Base-by-base conservation (phyloP, 1,140 invertebrate genomes). In the Orchesella cincta region DNA sequence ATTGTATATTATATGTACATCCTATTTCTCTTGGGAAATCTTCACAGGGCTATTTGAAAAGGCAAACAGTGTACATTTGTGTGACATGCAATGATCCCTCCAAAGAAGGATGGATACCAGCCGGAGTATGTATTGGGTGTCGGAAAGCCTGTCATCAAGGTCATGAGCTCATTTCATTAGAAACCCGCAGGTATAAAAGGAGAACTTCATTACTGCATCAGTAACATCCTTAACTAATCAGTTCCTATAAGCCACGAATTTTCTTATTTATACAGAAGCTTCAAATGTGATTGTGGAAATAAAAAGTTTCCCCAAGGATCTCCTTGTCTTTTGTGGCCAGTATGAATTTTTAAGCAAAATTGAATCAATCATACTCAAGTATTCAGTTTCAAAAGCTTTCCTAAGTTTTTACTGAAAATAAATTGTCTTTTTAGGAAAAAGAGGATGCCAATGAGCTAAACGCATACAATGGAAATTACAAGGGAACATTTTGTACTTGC, bases 251-350 rank as follows among this genome's bases (percentile, higher is more conserved):
- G 20, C 20, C 39, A 46, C 62, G 8, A 31, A 67, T 31, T 2
- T 34, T 39, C 62, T 80, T 77, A 54, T 76, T 77, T 74, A 77
- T 80, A 52, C 79, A 89, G 92, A 67, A 92, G 95, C 84, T 98
- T 99, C 83, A 89, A 94, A 57, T 99, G 97, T 86, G 98, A 99
- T 85, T 99, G 98, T 88, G 97, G 98, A n/a, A 98, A 96, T 84
- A 88, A 88, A 5, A 95, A 94, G 81, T 95, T 98, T 85, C 85
- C 86, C 8, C 86, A 87, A 20, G 87, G 88, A 3, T 31, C 28
- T 29, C 29, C 62, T 5, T 67, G 62, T 29, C 1, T 67, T 29
- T 33, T 67, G 26, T 67, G 31, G 5, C 62, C 62, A 16, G 62
- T 67, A 33, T 26, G n/a, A 57, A 18, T n/a, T n/a, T n/a, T n/a